Evolutionary conservation across 2,797 vertebrate genomes (phyloP).

Genomic region (Podarcis siculus): DNA sequence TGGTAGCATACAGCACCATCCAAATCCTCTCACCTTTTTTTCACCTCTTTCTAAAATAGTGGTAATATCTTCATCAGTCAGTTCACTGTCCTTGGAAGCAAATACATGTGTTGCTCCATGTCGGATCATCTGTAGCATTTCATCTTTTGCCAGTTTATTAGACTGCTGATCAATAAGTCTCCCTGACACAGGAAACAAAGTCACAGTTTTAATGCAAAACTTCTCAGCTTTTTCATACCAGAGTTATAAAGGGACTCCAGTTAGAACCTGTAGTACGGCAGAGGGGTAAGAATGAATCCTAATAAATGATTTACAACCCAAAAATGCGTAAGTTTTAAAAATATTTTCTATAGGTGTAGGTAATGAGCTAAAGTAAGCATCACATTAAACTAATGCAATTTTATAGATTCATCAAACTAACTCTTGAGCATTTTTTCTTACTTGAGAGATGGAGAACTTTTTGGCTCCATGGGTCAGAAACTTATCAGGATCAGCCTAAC

Average conservation of each 20-base stretch:
- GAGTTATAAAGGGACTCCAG: neutral
- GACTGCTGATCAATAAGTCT: slow-evolving; percentile 88
- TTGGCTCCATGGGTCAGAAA: no score
- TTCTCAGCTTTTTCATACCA: neutral
- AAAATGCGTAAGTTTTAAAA: neutral
- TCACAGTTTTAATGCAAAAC: neutral
- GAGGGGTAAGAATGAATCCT: neutral
- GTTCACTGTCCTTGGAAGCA: slow-evolving; percentile 88
- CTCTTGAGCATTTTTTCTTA: neutral
- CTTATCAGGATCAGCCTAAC: no score
- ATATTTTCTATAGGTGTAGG: neutral
- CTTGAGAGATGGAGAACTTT: no score
- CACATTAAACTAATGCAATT: neutral
- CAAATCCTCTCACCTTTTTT: slow-evolving; percentile 82
- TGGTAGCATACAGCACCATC: neutral
- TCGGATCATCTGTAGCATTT: slow-evolving; percentile 91
- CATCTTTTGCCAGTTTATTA: slow-evolving; percentile 88
- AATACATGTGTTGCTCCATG: slow-evolving; percentile 89
- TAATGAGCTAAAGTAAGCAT: neutral
- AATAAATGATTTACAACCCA: neutral
- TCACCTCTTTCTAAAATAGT: slow-evolving; percentile 88
- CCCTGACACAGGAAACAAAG: slow-evolving; percentile 72
- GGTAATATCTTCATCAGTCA: slow-evolving; percentile 87
- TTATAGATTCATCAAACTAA: neutral
- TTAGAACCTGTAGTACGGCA: no score